Evolutionary conservation across 1,140 invertebrate genomes (phyloP).

Genomic region (Nasonia longicornis): DNA sequence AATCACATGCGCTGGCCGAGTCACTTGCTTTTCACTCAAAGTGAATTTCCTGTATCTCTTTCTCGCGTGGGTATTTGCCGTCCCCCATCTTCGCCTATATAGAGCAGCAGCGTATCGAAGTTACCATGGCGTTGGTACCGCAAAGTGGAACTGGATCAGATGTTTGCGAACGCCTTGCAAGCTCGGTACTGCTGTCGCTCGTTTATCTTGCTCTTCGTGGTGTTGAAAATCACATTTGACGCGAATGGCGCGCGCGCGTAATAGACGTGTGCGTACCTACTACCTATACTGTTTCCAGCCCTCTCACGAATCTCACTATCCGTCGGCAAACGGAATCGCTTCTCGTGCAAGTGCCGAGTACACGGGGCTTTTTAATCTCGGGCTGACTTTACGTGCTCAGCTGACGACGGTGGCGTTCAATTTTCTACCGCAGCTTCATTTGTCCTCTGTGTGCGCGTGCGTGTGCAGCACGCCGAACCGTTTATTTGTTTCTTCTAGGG

Average conservation of each 20-base stretch:
- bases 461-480: neutral
- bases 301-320: neutral
- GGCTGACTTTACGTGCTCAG: neutral
- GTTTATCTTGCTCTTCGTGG: constrained; percentile 24
- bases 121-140: neutral
- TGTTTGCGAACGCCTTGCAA: constrained; percentile 7
- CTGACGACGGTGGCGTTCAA: neutral
- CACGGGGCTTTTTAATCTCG: neutral
- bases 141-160: neutral
- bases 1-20: neutral
- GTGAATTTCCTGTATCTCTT: constrained; percentile 21
- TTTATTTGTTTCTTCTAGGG: neutral
- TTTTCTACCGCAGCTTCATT: neutral
- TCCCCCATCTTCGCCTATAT: neutral
- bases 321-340: neutral
- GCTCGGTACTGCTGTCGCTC: neutral
- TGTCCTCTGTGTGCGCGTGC: neutral
- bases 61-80: neutral
- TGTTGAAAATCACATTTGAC: constrained; percentile 27
- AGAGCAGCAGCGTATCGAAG: neutral
- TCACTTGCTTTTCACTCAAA: neutral
- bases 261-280: neutral
- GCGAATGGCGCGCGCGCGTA: neutral
- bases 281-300: neutral
- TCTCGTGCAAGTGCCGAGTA: neutral